Percentiles rank a stretch among this genome's conserved stretches.
Evolutionary conservation across 2,113 vertebrate genomes (phyloP).

Genomic region (Coturnix japonica): DNA sequence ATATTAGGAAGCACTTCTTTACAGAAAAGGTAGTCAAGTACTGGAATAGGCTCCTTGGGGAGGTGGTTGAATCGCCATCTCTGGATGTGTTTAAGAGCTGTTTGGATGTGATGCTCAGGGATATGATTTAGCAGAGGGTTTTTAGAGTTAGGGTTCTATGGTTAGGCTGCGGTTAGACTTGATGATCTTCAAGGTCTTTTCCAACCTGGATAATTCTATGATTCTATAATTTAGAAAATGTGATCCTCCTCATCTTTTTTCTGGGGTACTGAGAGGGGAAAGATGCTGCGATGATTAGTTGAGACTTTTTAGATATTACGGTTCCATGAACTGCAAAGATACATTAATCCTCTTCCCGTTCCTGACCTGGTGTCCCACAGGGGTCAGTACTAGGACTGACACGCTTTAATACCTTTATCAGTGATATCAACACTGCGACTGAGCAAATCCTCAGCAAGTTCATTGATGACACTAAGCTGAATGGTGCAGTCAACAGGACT

Average conservation of each 20-base stretch:
- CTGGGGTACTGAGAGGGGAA: neutral
- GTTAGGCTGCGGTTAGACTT: no score
- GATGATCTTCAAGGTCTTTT: no score
- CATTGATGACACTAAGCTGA: neutral
- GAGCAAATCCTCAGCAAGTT: neutral
- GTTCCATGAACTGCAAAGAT: neutral
- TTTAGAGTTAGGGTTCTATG: no score
- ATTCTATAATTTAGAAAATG: neutral
- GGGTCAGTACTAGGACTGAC: neutral
- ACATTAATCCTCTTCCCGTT: neutral
- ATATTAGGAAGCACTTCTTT: no score
- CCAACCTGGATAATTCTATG: no score
- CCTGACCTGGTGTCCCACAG: neutral
- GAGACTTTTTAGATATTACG: neutral
- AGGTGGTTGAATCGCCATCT: no score
- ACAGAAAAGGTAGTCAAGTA: no score
- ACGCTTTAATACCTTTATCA: neutral
- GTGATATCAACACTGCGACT: neutral
- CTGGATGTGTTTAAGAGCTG: no score
- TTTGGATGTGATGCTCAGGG: no score
- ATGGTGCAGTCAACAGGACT: neutral
- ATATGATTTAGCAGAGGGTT: no score
- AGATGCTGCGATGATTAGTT: neutral
- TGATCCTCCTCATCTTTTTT: neutral
- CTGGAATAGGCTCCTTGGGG: no score